These are phyloP conservation scores for Lordiphosa mommai DNA, from an alignment of 1,140 invertebrate genomes.

Conservation along the genomic window DNA sequence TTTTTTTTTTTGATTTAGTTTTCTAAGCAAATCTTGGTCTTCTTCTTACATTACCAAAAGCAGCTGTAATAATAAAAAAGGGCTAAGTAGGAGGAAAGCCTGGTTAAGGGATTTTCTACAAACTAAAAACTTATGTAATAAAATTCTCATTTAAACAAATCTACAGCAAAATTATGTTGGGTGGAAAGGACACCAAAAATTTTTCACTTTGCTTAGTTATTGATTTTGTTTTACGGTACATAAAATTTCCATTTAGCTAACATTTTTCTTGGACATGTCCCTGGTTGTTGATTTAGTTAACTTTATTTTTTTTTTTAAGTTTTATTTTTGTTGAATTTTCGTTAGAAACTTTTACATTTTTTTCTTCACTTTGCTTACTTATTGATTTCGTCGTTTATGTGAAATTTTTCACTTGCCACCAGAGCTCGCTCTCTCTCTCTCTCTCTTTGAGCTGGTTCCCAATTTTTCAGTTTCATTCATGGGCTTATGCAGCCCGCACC, in stretches of 20 bases:
- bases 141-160: neutral
- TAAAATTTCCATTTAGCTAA: conserved; percentile 46
- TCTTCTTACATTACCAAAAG: conserved; percentile 63
- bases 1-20: conserved; percentile 15
- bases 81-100: neutral
- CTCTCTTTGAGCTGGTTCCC: no score
- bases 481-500: no score
- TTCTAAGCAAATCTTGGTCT: conserved; percentile 27
- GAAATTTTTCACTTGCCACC: conserved; percentile 46
- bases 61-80: conserved; percentile 41
- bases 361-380: conserved; percentile 55
- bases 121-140: conserved; percentile 51
- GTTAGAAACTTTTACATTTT: conserved; percentile 16
- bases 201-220: neutral
- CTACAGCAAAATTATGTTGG: neutral
- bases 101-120: conserved; percentile 38
- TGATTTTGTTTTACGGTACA: neutral
- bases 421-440: neutral
- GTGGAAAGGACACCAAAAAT: conserved; percentile 7
- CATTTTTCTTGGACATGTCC: conserved; percentile 70
- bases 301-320: conserved; percentile 25
- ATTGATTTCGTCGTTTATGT: conserved; percentile 71
- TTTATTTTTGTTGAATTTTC: conserved; percentile 20
- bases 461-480: no score
- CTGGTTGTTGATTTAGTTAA: conserved; percentile 15